Conservation (phyloP, 1,140 invertebrate genomes). For the Thereuonema tuberculata region DNA sequence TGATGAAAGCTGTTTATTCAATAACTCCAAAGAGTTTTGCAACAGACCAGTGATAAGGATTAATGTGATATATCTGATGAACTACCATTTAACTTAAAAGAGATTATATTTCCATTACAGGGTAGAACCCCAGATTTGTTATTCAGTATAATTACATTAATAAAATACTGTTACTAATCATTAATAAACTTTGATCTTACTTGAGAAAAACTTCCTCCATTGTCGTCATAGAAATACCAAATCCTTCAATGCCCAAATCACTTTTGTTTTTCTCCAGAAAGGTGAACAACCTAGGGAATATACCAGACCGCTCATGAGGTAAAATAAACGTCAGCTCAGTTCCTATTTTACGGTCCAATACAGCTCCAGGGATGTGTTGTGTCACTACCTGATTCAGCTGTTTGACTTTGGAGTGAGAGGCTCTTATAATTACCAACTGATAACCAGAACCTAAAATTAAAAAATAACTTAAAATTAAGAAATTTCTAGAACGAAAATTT, state of each 20-base stretch:
- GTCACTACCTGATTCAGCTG: conserved; percentile 40
- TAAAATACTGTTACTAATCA: too few species aligned
- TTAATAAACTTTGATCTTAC: too few species aligned
- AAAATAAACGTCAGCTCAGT: conserved; percentile 34
- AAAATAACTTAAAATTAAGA: too few species aligned
- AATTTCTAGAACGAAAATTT: too few species aligned
- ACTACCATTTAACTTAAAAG: too few species aligned
- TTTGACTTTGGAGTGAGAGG: conserved; percentile 37
- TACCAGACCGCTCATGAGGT: conserved; percentile 25
- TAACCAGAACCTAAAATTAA: conserved; percentile 40
- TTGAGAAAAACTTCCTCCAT: conserved; percentile 38
- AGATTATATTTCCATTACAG: too few species aligned
- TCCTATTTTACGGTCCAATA: conserved; percentile 37
- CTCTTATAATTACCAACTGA: conserved; percentile 38
- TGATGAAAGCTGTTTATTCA: too few species aligned
- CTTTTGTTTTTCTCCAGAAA: conserved; percentile 28
- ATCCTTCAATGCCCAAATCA: conserved; percentile 31
- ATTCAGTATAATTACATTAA: too few species aligned
- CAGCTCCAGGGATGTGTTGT: conserved; percentile 40
- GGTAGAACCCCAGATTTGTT: too few species aligned
- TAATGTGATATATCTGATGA: too few species aligned
- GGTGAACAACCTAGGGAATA: conserved; percentile 26
- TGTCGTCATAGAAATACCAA: conserved; percentile 36
- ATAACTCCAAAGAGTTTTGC: too few species aligned
- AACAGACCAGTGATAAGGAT: too few species aligned